A percentile compares a stretch with the other conserved stretches of the same genome.
Evolutionary conservation across 1,140 invertebrate species (phyloP).

Genomic region (Danaus plexippus): DNA sequence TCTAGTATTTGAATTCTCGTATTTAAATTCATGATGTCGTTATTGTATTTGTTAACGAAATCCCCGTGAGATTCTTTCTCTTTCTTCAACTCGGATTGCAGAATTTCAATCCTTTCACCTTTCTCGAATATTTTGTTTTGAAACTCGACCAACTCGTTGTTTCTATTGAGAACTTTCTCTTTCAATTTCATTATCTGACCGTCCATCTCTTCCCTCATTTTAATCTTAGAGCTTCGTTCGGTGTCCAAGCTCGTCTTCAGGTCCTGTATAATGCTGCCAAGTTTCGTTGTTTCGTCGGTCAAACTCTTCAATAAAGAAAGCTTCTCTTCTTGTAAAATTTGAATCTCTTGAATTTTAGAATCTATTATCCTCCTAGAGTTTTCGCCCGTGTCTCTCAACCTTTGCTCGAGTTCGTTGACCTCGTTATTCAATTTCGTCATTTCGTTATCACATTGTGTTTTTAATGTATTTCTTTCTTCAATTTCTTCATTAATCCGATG

Average conservation of each 20-base stretch:
- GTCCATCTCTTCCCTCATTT: constrained; percentile 54
- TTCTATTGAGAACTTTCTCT: constrained; percentile 57
- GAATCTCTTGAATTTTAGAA: constrained; percentile 48
- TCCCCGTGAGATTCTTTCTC: constrained; percentile 44
- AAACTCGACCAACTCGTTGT: constrained; percentile 59
- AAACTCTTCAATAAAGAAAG: constrained; percentile 45
- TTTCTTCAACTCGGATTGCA: constrained; percentile 41
- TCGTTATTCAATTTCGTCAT: constrained; percentile 48
- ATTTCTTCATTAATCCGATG: constrained; percentile 52
- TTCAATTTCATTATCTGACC: constrained; percentile 57
- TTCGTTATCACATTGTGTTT: constrained; percentile 34
- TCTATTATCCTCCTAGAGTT: constrained; percentile 39
- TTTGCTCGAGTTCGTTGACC: constrained; percentile 50
- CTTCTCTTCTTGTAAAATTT: constrained; percentile 56
- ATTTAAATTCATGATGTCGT: constrained; percentile 34
- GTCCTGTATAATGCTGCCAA: constrained; percentile 40
- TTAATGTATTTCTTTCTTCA: constrained; percentile 44
- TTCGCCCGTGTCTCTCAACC: constrained; percentile 39
- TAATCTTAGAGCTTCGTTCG: constrained; percentile 41
- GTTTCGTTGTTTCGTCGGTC: constrained; percentile 44
- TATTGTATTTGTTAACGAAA: constrained; percentile 33
- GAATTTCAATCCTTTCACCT: constrained; percentile 47
- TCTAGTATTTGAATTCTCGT: constrained; percentile 27
- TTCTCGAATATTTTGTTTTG: constrained; percentile 57
- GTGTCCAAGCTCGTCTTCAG: constrained; percentile 40